phyloP scores from a whole-genome alignment of 2,888 invertebrate species.

The Drosophila neonasuta region DNA sequence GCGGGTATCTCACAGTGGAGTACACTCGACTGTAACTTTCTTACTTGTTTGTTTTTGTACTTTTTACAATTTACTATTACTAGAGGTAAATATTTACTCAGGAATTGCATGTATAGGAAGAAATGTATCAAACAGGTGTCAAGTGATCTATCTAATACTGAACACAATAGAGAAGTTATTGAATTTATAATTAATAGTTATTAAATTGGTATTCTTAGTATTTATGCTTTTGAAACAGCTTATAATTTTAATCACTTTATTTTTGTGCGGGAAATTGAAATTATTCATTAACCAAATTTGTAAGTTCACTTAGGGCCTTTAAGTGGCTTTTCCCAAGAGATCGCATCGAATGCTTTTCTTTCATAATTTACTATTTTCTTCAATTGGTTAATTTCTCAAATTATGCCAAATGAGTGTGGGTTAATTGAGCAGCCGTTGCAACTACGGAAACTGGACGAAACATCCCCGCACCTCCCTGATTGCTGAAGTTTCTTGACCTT shows the following conservation, averaged over 20 bases:
- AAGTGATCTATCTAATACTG: too few relatives aligned
- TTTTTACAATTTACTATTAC: too few relatives aligned
- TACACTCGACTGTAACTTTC: too few relatives aligned
- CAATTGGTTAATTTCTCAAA: slow-evolving; percentile 72
- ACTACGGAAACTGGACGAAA: slow-evolving; percentile 10
- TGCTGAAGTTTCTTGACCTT: slow-evolving; percentile 66
- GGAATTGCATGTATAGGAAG: too few relatives aligned
- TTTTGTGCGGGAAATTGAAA: background rate
- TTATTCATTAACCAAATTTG: slow-evolving; percentile 5
- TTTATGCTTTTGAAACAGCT: slow-evolving; percentile 3
- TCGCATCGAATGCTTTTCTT: slow-evolving; percentile 20
- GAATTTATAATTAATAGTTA: too few relatives aligned
- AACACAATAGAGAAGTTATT: too few relatives aligned
- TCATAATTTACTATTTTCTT: slow-evolving; percentile 52
- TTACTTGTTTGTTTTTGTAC: too few relatives aligned
- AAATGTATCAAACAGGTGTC: too few relatives aligned
- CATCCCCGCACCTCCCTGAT: slow-evolving; percentile 1
- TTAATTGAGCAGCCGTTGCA: slow-evolving; percentile 53
- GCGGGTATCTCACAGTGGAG: too few relatives aligned
- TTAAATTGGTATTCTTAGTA: background rate
- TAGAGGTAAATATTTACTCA: too few relatives aligned
- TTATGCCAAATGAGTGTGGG: slow-evolving; percentile 72
- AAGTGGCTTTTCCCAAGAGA: slow-evolving; percentile 52
- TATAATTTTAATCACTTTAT: slow-evolving; percentile 13
- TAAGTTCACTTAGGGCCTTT: slow-evolving; percentile 17